Percentiles rank a stretch among this genome's conserved stretches.
These are phyloP conservation scores for Australoheros scitulus DNA, from an alignment of 2,113 vertebrate species.

Conservation along the genomic window DNA sequence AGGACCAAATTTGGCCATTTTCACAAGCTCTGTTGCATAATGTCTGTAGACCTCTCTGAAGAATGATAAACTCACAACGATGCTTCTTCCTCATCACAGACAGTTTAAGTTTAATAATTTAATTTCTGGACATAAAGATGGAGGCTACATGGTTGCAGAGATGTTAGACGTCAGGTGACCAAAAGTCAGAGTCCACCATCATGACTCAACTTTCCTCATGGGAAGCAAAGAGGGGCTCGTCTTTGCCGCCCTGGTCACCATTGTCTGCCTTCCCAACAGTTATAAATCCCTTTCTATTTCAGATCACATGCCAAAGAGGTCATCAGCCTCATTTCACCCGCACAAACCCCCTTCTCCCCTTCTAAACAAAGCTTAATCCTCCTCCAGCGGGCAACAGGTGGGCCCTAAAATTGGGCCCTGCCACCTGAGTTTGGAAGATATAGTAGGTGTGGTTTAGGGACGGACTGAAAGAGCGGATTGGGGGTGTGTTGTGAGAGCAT, in stretches of 20 bases:
- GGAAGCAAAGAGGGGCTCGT: conserved; percentile 39
- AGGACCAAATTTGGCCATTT: conserved; percentile 18
- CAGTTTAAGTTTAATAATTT: background rate
- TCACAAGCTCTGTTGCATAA: background rate
- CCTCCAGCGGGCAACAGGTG: conserved; percentile 74
- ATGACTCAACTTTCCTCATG: conserved; percentile 62
- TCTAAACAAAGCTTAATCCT: conserved; percentile 65
- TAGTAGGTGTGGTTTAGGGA: conserved; percentile 14
- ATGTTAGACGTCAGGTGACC: conserved; percentile 36
- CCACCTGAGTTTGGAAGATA: conserved; percentile 43
- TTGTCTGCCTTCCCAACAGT: conserved; percentile 67
- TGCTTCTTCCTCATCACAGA: background rate
- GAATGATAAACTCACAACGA: background rate
- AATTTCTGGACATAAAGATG: background rate
- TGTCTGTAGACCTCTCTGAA: background rate
- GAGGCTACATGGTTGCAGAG: background rate
- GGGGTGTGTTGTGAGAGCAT: conserved; percentile 19
- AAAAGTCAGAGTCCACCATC: background rate
- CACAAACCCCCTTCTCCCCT: conserved; percentile 20
- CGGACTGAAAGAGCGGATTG: background rate
- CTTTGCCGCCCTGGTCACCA: conserved; percentile 39
- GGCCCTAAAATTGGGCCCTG: conserved; percentile 63
- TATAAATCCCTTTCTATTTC: conserved; percentile 79
- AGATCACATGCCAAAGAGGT: conserved; percentile 78
- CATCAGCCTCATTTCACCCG: conserved; percentile 32